These are phyloP conservation scores for Microtus ochrogaster DNA, from an alignment of 2,113 vertebrate species.

Conservation along the genomic window DNA sequence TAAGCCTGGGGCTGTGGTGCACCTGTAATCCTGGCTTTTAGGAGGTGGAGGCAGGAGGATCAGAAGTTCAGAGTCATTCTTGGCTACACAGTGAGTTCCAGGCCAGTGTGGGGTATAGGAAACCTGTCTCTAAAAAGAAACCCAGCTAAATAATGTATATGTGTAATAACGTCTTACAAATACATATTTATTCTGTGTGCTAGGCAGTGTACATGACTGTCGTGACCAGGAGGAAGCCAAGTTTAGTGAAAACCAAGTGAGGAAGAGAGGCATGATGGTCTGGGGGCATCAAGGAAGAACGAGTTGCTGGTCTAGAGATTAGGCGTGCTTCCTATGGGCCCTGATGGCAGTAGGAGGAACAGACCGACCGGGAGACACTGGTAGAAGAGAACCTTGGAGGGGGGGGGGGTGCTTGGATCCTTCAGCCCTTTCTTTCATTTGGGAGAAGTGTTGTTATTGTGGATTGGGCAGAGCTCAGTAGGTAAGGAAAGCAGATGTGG, in stretches of 20 bases:
- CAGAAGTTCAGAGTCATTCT: neutral
- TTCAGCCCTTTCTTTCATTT: neutral
- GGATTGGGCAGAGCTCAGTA: neutral
- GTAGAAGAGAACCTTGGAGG: neutral
- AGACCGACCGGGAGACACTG: neutral
- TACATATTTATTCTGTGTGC: neutral
- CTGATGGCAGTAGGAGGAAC: neutral
- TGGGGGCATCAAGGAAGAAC: neutral
- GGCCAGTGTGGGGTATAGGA: neutral
- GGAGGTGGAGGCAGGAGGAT: neutral
- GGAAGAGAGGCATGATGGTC: neutral
- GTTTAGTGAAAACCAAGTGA: neutral
- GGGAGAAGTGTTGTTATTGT: neutral
- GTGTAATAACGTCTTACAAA: neutral
- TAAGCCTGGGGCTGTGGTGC: neutral
- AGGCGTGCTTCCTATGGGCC: neutral
- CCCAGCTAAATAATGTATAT: neutral
- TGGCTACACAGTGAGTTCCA: neutral
- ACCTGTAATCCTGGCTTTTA: neutral
- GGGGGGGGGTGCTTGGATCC: accelerated
- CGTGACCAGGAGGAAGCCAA: neutral
- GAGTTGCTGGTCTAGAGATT: neutral
- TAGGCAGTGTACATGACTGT: neutral
- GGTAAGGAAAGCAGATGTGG: neutral
- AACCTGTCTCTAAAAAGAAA: neutral